Evolutionary conservation across 2,113 vertebrate species (phyloP).

Genomic region (Butorides virescens): DNA sequence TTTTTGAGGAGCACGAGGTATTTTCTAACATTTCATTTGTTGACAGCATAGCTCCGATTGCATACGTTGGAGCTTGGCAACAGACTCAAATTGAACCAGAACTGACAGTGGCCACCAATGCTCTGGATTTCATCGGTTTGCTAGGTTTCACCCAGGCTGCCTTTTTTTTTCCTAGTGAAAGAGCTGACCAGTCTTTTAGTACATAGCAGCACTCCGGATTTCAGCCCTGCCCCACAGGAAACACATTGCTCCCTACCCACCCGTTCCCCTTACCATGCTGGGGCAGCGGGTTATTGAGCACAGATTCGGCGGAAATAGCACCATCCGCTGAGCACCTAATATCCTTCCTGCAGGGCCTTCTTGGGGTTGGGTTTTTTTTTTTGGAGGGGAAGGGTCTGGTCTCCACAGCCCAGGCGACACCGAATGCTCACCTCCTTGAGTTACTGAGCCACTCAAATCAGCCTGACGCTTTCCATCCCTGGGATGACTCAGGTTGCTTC

Average conservation of each 20-base stretch:
- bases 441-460: background rate
- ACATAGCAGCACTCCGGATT: background rate
- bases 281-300: background rate
- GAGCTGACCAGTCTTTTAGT: background rate
- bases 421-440: background rate
- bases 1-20: background rate
- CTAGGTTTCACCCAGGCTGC: background rate
- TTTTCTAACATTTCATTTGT: background rate
- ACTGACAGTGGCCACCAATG: background rate
- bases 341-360: background rate
- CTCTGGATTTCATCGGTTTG: background rate
- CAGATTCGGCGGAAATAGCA: conserved; percentile 8
- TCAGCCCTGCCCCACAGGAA: background rate
- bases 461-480: background rate
- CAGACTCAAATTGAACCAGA: background rate
- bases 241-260: background rate
- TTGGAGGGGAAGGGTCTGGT: background rate
- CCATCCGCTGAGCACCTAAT: conserved; percentile 4
- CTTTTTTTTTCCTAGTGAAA: background rate
- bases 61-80: background rate
- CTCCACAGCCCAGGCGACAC: background rate
- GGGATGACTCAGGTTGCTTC: background rate
- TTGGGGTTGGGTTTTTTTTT: background rate
- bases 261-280: background rate
- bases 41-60: background rate